Base-by-base conservation (phyloP, 2,888 invertebrate species). In the Tiliacea aurago region DNA sequence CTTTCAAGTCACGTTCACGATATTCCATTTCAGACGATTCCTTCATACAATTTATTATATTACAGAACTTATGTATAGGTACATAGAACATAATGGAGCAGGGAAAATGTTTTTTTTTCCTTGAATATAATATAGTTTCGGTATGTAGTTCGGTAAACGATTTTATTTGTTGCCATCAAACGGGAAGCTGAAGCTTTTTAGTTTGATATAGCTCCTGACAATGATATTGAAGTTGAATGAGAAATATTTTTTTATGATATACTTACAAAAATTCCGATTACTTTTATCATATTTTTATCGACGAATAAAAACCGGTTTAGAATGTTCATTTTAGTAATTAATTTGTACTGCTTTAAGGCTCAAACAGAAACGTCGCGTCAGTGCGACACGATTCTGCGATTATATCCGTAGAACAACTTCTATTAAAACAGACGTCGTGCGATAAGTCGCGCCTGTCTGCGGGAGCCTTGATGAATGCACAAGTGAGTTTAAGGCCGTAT, bases 21-120 rank as follows among this genome's bases (percentile, higher is more conserved):
- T 90, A 92, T 92, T 89, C 91, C 89, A 90, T 92, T 92, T 88
- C 90, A 88, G 86, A 84, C 85, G 86, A 88, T 86, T 89, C 88
- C 89, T 91, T 90, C 86, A 87, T 85, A 86, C 84, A 89, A 88
- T 90, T 89, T 89, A 90, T 91, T 89, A 86, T 87, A 88, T 89
- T 87, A 89, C 80, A 84, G 81, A 73, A 88, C 80, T 15, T 11
- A 18, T 43, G 7, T 53, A 43, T 70, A 7, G 41, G 41, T 41
- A 53, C 23, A 51, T 53, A 62, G 11, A 73, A 51, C 20, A 74
- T 76, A 83, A 81, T 80, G 81, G 73, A 84, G 59, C 37, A 23
- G 37, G 71, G 75, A 84, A 81, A 87, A 81, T 68, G 66, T 72
- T 80, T 80, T 84, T 81, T 80, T 83, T 49, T 20, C 9, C 68